These are phyloP conservation scores for Crocallis elinguaria DNA, from an alignment of 2,888 invertebrate genomes.

Conservation along the genomic window DNA sequence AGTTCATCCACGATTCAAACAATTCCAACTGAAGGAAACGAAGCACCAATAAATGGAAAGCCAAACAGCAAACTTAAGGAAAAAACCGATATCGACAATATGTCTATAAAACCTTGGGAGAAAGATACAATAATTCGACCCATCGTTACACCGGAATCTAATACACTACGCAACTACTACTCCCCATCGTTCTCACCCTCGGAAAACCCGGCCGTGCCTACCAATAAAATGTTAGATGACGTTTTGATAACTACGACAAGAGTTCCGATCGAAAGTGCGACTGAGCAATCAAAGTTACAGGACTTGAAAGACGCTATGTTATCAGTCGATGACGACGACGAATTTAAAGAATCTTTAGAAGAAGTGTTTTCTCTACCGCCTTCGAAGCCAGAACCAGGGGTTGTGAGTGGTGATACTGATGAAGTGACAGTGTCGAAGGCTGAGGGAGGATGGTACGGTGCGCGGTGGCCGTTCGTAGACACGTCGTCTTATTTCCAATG, in stretches of 20 bases:
- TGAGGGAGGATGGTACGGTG: slow-evolving; percentile 85
- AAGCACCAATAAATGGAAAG: slow-evolving; percentile 61
- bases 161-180: slow-evolving; percentile 65
- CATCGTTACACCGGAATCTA: slow-evolving; percentile 67
- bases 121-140: slow-evolving; percentile 72
- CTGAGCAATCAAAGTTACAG: slow-evolving; percentile 61
- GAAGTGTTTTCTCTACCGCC: slow-evolving; percentile 78
- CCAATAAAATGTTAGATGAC: slow-evolving; percentile 65
- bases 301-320: slow-evolving; percentile 75
- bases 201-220: slow-evolving; percentile 58
- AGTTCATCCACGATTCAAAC: slow-evolving; percentile 65
- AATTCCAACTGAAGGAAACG: slow-evolving; percentile 62
- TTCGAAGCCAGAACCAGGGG: slow-evolving; percentile 64
- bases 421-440: slow-evolving; percentile 76
- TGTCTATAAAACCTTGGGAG: slow-evolving; percentile 72
- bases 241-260: slow-evolving; percentile 65
- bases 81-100: slow-evolving; percentile 61
- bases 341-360: slow-evolving; percentile 75
- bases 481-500: slow-evolving; percentile 88
- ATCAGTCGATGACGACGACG: slow-evolving; percentile 78
- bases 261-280: slow-evolving; percentile 55
- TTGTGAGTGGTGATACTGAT: slow-evolving; percentile 61
- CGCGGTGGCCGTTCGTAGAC: slow-evolving; percentile 87
- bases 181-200: slow-evolving; percentile 59
- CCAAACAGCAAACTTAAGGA: slow-evolving; percentile 58